Evolutionary conservation across 2,113 vertebrate genomes (phyloP).

Genomic region (Melanerpes aurifrons): DNA sequence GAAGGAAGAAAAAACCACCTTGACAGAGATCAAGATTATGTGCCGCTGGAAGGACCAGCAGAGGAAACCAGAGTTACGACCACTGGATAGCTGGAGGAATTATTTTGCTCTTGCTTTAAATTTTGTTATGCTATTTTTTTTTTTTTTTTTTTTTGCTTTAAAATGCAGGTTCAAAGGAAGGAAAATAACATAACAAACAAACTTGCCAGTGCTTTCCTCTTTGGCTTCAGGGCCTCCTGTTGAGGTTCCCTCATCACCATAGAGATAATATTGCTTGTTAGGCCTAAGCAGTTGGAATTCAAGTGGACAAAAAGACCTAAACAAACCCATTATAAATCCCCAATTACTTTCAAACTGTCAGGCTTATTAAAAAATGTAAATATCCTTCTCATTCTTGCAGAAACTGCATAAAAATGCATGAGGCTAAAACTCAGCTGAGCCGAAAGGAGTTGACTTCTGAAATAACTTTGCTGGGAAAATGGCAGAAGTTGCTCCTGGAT

Average conservation of each 20-base stretch:
- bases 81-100: constrained; percentile 18
- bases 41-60: background rate
- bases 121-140: background rate
- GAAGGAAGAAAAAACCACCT: background rate
- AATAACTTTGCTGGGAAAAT: constrained; percentile 22
- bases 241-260: constrained; percentile 68
- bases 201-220: background rate
- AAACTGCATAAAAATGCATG: constrained; percentile 66
- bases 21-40: background rate
- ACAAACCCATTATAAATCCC: constrained; percentile 71
- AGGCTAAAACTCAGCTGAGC: constrained; percentile 60
- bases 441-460: constrained; percentile 41
- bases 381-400: constrained; percentile 53
- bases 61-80: constrained; percentile 15
- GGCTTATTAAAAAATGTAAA: constrained; percentile 76
- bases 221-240: constrained; percentile 63
- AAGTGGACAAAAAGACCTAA: constrained; percentile 70
- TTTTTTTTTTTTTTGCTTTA: background rate
- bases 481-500: background rate
- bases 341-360: constrained; percentile 75
- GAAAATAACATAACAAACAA: background rate
- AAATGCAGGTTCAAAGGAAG: constrained; percentile 50
- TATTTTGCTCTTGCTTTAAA: constrained; percentile 50
- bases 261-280: constrained; percentile 67
- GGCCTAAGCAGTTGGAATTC: constrained; percentile 66